Evolutionary conservation across 2,797 vertebrate genomes (phyloP), one percentile per base, ranked within the genome.

Genomic region (Danio kyathit): DNA sequence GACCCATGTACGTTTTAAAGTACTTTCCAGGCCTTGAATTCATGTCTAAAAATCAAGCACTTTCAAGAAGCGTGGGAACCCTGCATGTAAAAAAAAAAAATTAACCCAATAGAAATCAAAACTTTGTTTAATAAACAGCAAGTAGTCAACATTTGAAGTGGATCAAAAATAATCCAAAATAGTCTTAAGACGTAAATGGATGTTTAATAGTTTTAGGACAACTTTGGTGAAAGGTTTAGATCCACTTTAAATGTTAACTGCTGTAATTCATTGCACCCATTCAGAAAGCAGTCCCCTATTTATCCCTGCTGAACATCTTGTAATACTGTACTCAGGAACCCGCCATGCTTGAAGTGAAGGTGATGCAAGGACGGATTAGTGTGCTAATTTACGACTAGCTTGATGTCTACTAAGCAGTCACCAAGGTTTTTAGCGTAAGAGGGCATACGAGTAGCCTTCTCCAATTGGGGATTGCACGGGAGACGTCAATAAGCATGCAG

Each of bases 291-390:
- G 38, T 40, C 51, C 63, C 56, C 40, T 77, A 57, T 43, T 76
- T 57, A 76, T 54, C 74, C 74, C 17, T 76, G 8, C 10, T 69
- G 21, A 57, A 59, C 52, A 67, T 61, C 12, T 29, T 70, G 46
- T 70, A 60, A 70, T 41, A 48, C 54, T 56, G 60, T 52, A 66
- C 76, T 17, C 54, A 41, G 16, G 14, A 60, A 43, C 56, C 43
- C 3, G 2, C 9, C 46, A 78, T 19, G 11, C 64, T 43, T 61
- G 12, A 51, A 52, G 7, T 61, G 56, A 71, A 79, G 66, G 76
- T 63, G 76, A 70, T 41, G n/a, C 66, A 61, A 79, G 66, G 56
- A 21, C 65, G 1, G 66, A 79, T 79, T 79, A 71, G 29, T 7
- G n/a, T 11, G 54, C 65, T 61, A 70, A 79, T 79, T 60, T 71